Percentiles rank a stretch among this genome's conserved stretches.
Evolutionary conservation across 2,888 invertebrate species (phyloP).

Genomic region (Spodoptera exigua): DNA sequence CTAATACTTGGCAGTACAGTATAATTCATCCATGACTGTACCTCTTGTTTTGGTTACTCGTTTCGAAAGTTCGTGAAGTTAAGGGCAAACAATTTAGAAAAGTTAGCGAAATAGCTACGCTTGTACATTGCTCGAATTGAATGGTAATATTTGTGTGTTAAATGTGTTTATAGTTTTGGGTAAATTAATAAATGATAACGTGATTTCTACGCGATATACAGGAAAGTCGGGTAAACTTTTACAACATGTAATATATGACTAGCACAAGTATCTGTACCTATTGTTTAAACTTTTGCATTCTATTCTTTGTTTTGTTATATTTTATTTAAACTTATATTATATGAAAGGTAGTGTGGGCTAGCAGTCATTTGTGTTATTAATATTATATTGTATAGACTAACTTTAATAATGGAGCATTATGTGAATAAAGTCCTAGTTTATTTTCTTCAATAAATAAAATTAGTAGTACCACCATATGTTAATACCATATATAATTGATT

Average conservation of each 20-base stretch:
- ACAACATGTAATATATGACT: slow-evolving; percentile 37
- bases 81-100: no score
- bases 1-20: no score
- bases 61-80: no score
- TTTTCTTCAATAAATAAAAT: slow-evolving; percentile 56
- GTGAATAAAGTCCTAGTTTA: slow-evolving; percentile 49
- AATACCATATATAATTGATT: slow-evolving; percentile 55
- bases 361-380: slow-evolving; percentile 56
- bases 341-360: slow-evolving; percentile 51
- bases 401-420: slow-evolving; percentile 53
- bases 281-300: slow-evolving; percentile 40
- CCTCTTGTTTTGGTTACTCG: no score
- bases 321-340: slow-evolving; percentile 44
- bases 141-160: slow-evolving; percentile 5
- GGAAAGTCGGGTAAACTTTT: slow-evolving; percentile 37
- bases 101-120: neutral
- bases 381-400: slow-evolving; percentile 52
- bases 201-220: slow-evolving; percentile 17
- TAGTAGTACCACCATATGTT: slow-evolving; percentile 52
- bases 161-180: slow-evolving; percentile 25
- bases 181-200: slow-evolving; percentile 16
- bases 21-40: no score
- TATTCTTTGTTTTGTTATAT: slow-evolving; percentile 39
- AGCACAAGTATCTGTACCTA: slow-evolving; percentile 55
- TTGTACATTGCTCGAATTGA: neutral